Evolutionary conservation across 2,113 vertebrate genomes (phyloP), one percentile per base, ranked within the genome.

Genomic region (Phyllostomus hastatus): DNA sequence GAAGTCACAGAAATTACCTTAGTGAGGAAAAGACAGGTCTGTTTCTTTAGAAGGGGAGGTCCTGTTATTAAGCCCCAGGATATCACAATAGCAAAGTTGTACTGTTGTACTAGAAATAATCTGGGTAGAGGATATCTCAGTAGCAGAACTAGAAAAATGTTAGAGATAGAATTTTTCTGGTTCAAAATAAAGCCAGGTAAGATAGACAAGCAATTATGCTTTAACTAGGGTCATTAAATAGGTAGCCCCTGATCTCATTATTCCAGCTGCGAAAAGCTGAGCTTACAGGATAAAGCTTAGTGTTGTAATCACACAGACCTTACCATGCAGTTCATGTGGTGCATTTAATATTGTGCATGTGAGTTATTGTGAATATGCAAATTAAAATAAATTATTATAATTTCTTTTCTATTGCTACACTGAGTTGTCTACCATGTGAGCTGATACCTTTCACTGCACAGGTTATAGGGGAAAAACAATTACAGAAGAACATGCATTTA

Each of bases 331-430:
- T 88, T 94, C 70, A 96, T 79, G 28, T 12, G 38, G 50, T 82
- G 22, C 3, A 88, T 76, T 92, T 95, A 82, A 86, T 94, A 67
- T 79, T 88, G 33, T 91, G 24, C 26, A 87, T 90, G 69, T 82
- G 61, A 31, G 48, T 80, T 84, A 54, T 76, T 96, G 43, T 94
- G 88, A 88, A 52, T 79, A 91, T 86, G 78, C 54, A 79, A 94
- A 83, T 91, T 82, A 79, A 4, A 72, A 82, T 87, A 69, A 79
- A 87, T 94, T 85, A 91, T 79, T 85, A 50, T 67, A 88, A 82
- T 94, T 85, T 96, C 1, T 48, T 90, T 90, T 78, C 22, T 76
- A 50, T 91, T 91, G 57, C 22, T 57, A 59, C 10, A 69, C 33
- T 82, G 70, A 96, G 19, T 90, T 95, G 7, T 84, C 31, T 84